These are phyloP conservation scores for Glaucomys volans DNA, from an alignment of 2,113 vertebrate genomes.

Conservation along the genomic window DNA sequence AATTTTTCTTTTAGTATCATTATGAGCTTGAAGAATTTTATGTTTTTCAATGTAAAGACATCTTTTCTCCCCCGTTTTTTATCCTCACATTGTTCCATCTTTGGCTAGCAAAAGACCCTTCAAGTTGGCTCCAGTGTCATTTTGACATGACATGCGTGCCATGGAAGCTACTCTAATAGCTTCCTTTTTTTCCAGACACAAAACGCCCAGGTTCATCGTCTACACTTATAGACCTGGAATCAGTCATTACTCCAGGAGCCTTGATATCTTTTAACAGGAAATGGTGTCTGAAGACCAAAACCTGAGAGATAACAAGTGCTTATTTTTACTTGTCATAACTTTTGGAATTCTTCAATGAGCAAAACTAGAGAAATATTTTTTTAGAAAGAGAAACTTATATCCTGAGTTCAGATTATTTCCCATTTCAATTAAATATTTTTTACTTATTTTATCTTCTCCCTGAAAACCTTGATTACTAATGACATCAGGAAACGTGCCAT, in stretches of 20 bases:
- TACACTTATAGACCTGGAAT: not conserved
- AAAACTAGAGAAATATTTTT: not conserved
- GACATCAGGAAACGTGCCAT: not conserved
- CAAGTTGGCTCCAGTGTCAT: not conserved
- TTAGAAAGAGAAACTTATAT: not conserved
- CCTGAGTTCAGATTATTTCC: constrained; percentile 6
- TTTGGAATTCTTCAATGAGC: not conserved
- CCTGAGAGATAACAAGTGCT: not conserved
- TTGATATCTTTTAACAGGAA: not conserved
- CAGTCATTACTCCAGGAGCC: not conserved
- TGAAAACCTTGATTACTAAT: constrained; percentile 29
- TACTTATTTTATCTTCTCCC: constrained; percentile 26
- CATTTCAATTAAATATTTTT: constrained; percentile 1
- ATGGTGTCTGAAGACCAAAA: not conserved
- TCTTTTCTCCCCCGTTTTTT: not conserved
- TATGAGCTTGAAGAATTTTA: not conserved
- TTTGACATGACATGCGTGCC: not conserved
- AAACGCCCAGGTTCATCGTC: not conserved
- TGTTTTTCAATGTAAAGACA: not conserved
- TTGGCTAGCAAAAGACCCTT: not conserved
- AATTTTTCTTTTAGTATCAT: not conserved
- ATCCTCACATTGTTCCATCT: not conserved
- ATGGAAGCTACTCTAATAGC: not conserved
- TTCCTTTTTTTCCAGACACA: not conserved
- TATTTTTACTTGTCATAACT: not conserved